These are phyloP conservation scores for Emys orbicularis DNA, from an alignment of 2,797 vertebrate genomes.

Conservation along the genomic window DNA sequence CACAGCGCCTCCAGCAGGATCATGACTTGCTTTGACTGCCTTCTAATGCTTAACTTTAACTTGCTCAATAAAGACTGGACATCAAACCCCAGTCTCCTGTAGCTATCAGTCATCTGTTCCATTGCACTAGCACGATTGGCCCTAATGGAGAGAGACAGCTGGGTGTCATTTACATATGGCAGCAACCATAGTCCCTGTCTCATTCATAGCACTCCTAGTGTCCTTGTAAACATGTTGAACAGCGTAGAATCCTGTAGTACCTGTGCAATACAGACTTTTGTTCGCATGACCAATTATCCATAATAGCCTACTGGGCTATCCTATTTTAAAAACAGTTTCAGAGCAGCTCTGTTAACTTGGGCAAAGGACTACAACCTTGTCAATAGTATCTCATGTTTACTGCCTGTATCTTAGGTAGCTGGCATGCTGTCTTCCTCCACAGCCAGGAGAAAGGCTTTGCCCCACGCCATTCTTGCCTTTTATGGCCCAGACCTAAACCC, in stretches of 20 bases:
- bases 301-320: background rate
- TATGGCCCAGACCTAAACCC: background rate
- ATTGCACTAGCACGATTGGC: background rate
- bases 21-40: background rate
- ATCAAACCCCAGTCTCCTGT: background rate
- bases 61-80: background rate
- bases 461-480: no score
- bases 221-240: background rate
- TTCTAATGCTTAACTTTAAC: background rate
- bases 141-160: background rate
- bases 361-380: fast-evolving
- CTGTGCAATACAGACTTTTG: fast-evolving
- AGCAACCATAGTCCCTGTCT: background rate
- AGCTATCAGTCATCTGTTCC: background rate
- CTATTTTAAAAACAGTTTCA: fast-evolving
- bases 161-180: background rate
- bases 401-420: background rate
- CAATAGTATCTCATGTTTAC: background rate
- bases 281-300: fast-evolving
- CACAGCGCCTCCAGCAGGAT: background rate
- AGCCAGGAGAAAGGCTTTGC: background rate
- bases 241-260: background rate
- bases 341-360: background rate
- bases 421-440: background rate
- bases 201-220: background rate